These are phyloP conservation scores for Scarus forsteni DNA, from an alignment of 2,797 vertebrate genomes.

Conservation along the genomic window DNA sequence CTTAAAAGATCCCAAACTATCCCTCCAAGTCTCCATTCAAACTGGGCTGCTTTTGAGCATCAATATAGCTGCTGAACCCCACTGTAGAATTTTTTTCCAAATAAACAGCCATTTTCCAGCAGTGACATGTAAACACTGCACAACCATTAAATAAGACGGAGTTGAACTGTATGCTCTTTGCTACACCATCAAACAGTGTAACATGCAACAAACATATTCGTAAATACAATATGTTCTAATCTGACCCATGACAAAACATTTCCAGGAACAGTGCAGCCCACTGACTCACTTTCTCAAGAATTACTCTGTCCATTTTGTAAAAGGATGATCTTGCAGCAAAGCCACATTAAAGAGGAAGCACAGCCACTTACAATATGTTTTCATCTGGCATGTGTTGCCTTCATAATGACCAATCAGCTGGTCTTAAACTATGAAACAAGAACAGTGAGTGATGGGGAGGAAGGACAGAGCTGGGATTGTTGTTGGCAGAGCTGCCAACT, in stretches of 20 bases:
- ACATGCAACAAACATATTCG: background rate
- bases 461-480: conserved; percentile 29
- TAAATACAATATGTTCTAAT: background rate
- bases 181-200: too few species aligned
- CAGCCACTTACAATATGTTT: background rate
- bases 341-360: background rate
- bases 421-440: conserved; percentile 29
- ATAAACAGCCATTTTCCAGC: too few species aligned
- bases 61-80: too few species aligned
- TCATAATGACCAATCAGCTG: conserved; percentile 6
- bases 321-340: conserved; percentile 5
- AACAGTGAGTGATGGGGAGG: conserved; percentile 36
- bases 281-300: conserved; percentile 3
- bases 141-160: too few species aligned
- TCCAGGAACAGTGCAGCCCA: conserved; percentile 5
- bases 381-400: background rate
- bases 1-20: too few species aligned
- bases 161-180: too few species aligned
- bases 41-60: too few species aligned
- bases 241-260: conserved; percentile 2
- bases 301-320: background rate
- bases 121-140: too few species aligned
- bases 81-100: too few species aligned
- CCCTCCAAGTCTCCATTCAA: too few species aligned
- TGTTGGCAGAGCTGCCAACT: conserved; percentile 38